Percentiles rank a stretch among this genome's conserved stretches.
phyloP scores from a whole-genome alignment of 2,888 invertebrate species.

The Craniophora ligustri region DNA sequence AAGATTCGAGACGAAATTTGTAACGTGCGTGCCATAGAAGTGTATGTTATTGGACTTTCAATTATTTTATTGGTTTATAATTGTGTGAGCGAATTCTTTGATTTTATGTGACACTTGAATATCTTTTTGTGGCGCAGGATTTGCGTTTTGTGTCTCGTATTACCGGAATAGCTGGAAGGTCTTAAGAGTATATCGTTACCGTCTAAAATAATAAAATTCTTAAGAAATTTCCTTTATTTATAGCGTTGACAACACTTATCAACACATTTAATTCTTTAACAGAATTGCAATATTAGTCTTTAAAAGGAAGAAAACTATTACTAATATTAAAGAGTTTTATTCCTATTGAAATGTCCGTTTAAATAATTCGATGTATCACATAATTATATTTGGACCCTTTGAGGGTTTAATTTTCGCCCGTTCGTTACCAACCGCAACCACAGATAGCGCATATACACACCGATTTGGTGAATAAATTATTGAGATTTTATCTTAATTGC shows the following conservation, averaged over 20 bases:
- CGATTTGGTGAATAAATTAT: slow-evolving; percentile 62
- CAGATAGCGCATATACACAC: slow-evolving; percentile 59
- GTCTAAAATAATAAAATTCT: background rate
- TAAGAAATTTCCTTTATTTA: background rate
- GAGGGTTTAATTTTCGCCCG: slow-evolving; percentile 18
- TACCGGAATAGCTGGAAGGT: background rate
- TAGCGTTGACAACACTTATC: too few relatives aligned
- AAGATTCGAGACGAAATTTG: slow-evolving; percentile 4
- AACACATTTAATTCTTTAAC: too few relatives aligned
- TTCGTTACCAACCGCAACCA: slow-evolving; percentile 16
- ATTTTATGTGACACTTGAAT: slow-evolving; percentile 16
- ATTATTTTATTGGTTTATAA: slow-evolving; percentile 4
- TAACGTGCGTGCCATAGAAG: background rate
- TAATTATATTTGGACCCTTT: slow-evolving; percentile 1
- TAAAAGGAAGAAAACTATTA: too few relatives aligned
- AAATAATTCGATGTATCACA: background rate
- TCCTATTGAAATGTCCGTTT: too few relatives aligned
- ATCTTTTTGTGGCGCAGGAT: background rate
- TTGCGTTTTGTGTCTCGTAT: background rate
- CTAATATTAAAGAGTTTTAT: too few relatives aligned
- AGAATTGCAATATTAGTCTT: too few relatives aligned
- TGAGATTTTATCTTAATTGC: slow-evolving; percentile 70
- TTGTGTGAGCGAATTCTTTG: slow-evolving; percentile 16
- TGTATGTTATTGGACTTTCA: slow-evolving; percentile 1
- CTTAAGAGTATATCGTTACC: background rate